Percentiles rank a stretch among this genome's conserved stretches.
Conservation (phyloP, 2,797 vertebrate species). For the Acanthiza pusilla region DNA sequence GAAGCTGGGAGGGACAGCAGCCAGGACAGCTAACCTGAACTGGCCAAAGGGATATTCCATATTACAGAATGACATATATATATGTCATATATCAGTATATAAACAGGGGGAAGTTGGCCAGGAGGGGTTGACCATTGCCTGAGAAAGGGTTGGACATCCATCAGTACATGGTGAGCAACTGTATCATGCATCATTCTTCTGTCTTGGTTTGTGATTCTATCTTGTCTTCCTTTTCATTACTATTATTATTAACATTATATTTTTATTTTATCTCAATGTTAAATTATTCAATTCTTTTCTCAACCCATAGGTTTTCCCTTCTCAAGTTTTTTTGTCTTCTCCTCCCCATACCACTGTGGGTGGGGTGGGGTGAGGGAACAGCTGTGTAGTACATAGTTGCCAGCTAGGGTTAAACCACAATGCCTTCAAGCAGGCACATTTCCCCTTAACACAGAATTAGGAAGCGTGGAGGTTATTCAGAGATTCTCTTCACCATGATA, state of each 20-base stretch:
- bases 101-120: not conserved
- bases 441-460: not conserved
- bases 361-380: not conserved
- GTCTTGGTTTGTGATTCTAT: not conserved
- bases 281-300: not conserved
- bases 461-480: not conserved
- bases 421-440: not conserved
- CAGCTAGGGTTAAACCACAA: not conserved
- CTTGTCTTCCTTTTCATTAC: not conserved
- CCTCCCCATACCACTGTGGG: not conserved
- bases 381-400: not conserved
- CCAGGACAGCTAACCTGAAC: not conserved
- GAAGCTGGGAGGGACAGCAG: not conserved
- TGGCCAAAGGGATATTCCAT: not conserved
- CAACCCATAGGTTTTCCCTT: not conserved
- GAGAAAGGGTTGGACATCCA: not conserved
- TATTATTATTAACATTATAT: not conserved
- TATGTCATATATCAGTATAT: no score
- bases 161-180: not conserved
- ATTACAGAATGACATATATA: not conserved
- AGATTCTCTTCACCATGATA: not conserved
- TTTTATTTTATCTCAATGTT: not conserved
- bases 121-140: not conserved
- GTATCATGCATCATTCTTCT: not conserved
- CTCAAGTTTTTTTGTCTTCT: accelerated